Evolutionary conservation across 2,888 invertebrate species (phyloP).

Genomic region (Tenthredo distinguenda): DNA sequence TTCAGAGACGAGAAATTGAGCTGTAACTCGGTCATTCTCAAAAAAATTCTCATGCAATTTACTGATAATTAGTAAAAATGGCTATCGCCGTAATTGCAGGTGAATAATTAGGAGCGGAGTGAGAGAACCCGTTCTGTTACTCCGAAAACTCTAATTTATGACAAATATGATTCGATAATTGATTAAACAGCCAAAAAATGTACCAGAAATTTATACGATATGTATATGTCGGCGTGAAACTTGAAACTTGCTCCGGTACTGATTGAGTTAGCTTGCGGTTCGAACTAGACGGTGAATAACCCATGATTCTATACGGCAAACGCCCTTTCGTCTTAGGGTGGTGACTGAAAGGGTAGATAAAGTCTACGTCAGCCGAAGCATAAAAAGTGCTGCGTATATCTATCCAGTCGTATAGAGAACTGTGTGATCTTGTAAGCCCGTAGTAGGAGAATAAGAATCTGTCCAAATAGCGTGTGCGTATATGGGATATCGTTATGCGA

Average conservation of each 20-base stretch:
- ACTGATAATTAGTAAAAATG: not conserved
- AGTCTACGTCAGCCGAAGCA: not conserved
- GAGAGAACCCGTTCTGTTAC: not conserved
- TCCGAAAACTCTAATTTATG: not conserved
- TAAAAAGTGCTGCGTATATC: not conserved
- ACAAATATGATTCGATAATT: not conserved
- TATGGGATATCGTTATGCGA: not conserved
- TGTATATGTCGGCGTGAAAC: not conserved
- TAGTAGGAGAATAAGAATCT: not conserved
- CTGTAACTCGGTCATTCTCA: not conserved
- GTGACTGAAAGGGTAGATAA: not conserved
- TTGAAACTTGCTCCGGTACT: not conserved
- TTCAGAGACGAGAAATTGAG: not conserved
- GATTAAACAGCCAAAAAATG: not conserved
- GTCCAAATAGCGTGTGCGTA: not conserved
- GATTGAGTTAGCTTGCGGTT: conserved; percentile 24
- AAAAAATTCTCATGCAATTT: not conserved
- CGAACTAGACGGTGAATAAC: conserved; percentile 10
- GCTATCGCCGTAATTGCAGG: not conserved
- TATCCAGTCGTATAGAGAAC: not conserved
- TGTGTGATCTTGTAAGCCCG: not conserved
- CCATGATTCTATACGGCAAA: not conserved
- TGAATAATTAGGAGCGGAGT: not conserved
- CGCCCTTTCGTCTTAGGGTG: conserved; percentile 33
- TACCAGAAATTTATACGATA: not conserved